Conservation (phyloP, 2,888 invertebrate species). For the Xestoiulus laeticollis region DNA sequence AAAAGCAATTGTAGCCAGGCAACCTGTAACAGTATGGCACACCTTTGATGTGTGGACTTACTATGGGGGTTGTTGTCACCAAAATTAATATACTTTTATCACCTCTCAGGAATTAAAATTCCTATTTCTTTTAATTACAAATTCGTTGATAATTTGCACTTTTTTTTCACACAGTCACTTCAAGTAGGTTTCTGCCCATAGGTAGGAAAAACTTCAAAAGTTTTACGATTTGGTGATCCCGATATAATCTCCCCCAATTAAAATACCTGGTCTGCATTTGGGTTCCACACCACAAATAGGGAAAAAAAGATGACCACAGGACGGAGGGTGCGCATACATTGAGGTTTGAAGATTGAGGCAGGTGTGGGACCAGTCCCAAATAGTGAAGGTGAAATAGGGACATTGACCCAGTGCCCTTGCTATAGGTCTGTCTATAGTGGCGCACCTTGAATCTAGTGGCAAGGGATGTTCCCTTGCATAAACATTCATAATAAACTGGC, state of each 20-base stretch:
- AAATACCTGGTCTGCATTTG: not conserved
- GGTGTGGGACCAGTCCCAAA: not conserved
- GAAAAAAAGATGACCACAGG: not conserved
- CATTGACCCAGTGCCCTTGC: slow-evolving; percentile 16
- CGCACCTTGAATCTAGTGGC: not conserved
- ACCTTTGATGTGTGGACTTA: not conserved
- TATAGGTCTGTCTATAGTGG: not conserved
- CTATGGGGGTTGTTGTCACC: too few relatives aligned
- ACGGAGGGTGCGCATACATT: not conserved
- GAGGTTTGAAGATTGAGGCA: not conserved
- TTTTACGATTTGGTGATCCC: slow-evolving; percentile 11
- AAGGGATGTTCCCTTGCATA: not conserved
- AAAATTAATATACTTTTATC: not conserved
- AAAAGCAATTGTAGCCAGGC: not conserved
- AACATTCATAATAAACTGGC: not conserved
- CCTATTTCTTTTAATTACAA: not conserved
- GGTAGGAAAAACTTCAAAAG: not conserved
- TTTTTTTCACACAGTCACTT: not conserved
- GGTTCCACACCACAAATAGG: not conserved
- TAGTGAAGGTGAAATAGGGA: slow-evolving; percentile 19
- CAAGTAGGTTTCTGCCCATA: not conserved
- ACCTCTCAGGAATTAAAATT: not conserved
- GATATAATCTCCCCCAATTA: slow-evolving; percentile 11
- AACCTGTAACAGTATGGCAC: not conserved
- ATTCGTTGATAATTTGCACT: not conserved